Base-by-base conservation (phyloP, 2,888 invertebrate species). In the Heliothis peltigera region DNA sequence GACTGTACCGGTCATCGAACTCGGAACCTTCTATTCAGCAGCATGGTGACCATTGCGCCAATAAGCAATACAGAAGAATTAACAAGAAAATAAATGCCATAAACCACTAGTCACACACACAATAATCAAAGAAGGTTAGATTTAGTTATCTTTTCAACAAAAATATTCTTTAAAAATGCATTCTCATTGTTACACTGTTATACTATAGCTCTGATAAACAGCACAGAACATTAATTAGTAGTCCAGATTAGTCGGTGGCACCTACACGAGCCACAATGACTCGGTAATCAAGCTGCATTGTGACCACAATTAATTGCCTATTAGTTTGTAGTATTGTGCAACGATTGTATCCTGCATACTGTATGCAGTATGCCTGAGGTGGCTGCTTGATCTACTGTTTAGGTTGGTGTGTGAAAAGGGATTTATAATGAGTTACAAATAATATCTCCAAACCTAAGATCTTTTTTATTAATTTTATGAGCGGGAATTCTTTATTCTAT, bases 281-380 rank as follows among this genome's bases (percentile, higher is more conserved):
- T 79, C 56, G 65, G 76, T 84, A 78, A 83, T 82, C 81, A 83
- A 75, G 66, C 67, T 65, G 74, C 75, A 76, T 64, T 77, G 77
- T 70, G 68, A 58, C 60, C 66, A 55, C 66, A 66, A 77, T 79
- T 83, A 83, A 84, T 84, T 81, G 84, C 58, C 72, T 80, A 81
- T 84, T 81, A 82, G 72, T 57, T 59, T 53, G 43, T 44, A 57
- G 66, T 54, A 70, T 61, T 67, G 56, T 69, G 61, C 65, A 60
- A 17, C 35, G 61, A 75, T 72, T 75, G 72, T 60, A 67, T 44
- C 60, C 59, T 61, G 56, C 48, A 75, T 51, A 57, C 18, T 18
- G 19, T 44, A 56, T 53, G 35, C 1, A 19, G 17, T n/a, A 32
- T 17, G 10, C 10, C 2, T 0, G 1, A 21, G 8, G 21, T 42